A percentile compares a stretch with the other conserved stretches of the same genome.
phyloP scores from a whole-genome alignment of 2,888 invertebrate genomes.

The Anticlea derivata region DNA sequence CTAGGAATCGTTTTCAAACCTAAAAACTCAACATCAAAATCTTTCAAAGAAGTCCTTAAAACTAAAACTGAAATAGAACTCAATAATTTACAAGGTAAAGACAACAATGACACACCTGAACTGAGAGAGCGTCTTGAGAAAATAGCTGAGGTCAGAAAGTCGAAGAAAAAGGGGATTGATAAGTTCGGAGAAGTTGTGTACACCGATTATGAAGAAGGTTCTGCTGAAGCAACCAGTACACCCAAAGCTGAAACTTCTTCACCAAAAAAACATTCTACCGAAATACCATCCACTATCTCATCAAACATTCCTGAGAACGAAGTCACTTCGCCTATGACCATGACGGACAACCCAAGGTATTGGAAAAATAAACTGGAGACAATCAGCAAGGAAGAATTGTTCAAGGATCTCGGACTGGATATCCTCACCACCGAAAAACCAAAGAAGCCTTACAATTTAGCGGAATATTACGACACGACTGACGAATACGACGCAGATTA shows the following conservation, averaged over 20 bases:
- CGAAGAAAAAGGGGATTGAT: slow-evolving; percentile 65
- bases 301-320: background rate
- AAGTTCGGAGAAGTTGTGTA: slow-evolving; percentile 62
- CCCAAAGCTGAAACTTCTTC: slow-evolving; percentile 9
- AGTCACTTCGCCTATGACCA: slow-evolving; percentile 19
- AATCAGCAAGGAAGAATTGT: slow-evolving; percentile 29
- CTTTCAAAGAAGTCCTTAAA: slow-evolving; percentile 72
- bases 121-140: slow-evolving; percentile 69
- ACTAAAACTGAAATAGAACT: slow-evolving; percentile 72
- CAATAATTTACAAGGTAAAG: slow-evolving; percentile 54
- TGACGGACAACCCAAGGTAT: slow-evolving; percentile 9
- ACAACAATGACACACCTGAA: slow-evolving; percentile 61
- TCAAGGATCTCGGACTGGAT: slow-evolving; percentile 30
- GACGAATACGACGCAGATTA: slow-evolving; percentile 70
- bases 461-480: slow-evolving; percentile 64
- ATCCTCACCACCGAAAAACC: slow-evolving; percentile 46
- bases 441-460: slow-evolving; percentile 49
- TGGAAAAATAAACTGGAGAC: slow-evolving; percentile 28
- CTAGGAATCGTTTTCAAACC: slow-evolving; percentile 77
- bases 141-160: slow-evolving; percentile 70
- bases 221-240: slow-evolving; percentile 46
- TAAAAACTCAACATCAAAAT: slow-evolving; percentile 68
- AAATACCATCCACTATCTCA: slow-evolving; percentile 13
- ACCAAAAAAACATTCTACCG: slow-evolving; percentile 17
- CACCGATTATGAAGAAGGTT: slow-evolving; percentile 66